Conservation (phyloP, 2,888 invertebrate species). For the Camponotus fellah region DNA sequence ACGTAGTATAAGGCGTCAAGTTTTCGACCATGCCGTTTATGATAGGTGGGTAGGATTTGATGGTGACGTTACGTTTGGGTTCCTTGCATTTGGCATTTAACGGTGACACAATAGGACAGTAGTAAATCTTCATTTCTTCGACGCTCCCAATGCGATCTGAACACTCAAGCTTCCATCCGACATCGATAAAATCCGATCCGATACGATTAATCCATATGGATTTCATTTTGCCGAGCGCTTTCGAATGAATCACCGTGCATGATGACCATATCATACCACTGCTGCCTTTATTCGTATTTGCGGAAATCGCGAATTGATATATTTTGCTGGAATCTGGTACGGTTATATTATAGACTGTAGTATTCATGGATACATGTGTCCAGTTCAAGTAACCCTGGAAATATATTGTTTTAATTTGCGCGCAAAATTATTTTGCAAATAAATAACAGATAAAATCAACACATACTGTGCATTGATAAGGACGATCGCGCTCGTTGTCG, state of each 20-base stretch:
- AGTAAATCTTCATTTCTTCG: constrained; percentile 91
- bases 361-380: constrained; percentile 87
- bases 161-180: constrained; percentile 93
- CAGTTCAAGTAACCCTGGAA: constrained; percentile 89
- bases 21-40: constrained; percentile 88
- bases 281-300: constrained; percentile 90
- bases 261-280: constrained; percentile 95
- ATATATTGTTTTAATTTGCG: constrained; percentile 1
- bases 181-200: constrained; percentile 87
- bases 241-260: constrained; percentile 89
- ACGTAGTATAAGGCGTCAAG: constrained; percentile 92
- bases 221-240: constrained; percentile 88
- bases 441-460: background rate
- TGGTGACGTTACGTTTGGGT: constrained; percentile 85
- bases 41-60: constrained; percentile 86
- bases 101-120: constrained; percentile 89
- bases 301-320: constrained; percentile 94
- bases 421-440: background rate
- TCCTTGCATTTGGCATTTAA: constrained; percentile 88
- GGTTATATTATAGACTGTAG: constrained; percentile 88
- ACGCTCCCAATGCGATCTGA: constrained; percentile 91
- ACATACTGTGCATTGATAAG: constrained; percentile 87
- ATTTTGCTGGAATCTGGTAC: constrained; percentile 88
- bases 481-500: constrained; percentile 87
- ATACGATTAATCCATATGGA: constrained; percentile 87